phyloP scores from a whole-genome alignment of 1,140 invertebrate genomes.

The Calliphora vicina region DNA sequence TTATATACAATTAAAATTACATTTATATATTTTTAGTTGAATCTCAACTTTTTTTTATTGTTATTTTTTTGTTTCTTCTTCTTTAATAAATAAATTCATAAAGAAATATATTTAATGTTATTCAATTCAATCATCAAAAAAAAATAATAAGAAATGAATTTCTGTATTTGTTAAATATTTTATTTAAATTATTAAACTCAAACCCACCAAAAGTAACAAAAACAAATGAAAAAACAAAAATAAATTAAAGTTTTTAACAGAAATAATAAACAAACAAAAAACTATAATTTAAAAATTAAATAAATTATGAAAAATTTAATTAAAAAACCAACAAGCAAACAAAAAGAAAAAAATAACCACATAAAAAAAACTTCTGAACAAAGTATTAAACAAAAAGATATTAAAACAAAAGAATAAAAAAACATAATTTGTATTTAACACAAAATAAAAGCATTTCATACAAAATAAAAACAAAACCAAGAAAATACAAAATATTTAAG shows the following conservation, averaged over 20 bases:
- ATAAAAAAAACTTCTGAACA: slow-evolving; percentile 16
- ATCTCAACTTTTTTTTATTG: slow-evolving; percentile 13
- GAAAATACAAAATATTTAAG: slow-evolving; percentile 14
- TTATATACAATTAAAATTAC: background rate
- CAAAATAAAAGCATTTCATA: slow-evolving; percentile 33
- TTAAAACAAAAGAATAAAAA: slow-evolving; percentile 14
- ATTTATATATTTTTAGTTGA: slow-evolving; percentile 20
- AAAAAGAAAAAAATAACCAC: slow-evolving; percentile 17
- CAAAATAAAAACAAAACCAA: slow-evolving; percentile 13
- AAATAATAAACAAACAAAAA: slow-evolving; percentile 22
- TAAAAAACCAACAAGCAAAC: slow-evolving; percentile 14
- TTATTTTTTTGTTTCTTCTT: background rate
- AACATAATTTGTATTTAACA: slow-evolving; percentile 32
- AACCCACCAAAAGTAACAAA: slow-evolving; percentile 36
- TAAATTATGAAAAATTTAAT: background rate
- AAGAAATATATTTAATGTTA: background rate
- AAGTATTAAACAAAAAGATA: slow-evolving; percentile 35
- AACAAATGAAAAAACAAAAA: slow-evolving; percentile 32
- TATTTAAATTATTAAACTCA: slow-evolving; percentile 30
- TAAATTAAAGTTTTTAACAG: slow-evolving; percentile 27
- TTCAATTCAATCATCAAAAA: slow-evolving; percentile 1
- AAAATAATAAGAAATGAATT: background rate
- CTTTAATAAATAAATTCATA: slow-evolving; percentile 9
- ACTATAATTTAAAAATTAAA: background rate
- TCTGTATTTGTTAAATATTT: slow-evolving; percentile 4